Percentiles rank a stretch among this genome's conserved stretches.
Conservation (phyloP, 2,797 vertebrate species). For the Rhinophrynus dorsalis region DNA sequence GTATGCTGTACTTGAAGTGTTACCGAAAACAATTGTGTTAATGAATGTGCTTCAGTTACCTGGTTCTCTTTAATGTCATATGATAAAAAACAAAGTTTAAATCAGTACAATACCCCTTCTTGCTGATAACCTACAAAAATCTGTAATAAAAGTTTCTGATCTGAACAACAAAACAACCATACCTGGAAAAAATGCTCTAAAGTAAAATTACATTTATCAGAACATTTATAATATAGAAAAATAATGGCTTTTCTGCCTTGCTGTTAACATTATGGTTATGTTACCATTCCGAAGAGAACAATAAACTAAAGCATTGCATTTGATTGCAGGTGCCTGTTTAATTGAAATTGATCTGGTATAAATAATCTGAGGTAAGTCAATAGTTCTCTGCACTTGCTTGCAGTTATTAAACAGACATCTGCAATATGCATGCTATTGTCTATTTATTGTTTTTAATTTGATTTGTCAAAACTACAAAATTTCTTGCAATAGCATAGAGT, state of each 20-base stretch:
- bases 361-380: constrained; percentile 64
- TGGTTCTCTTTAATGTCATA: too few species aligned
- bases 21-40: too few species aligned
- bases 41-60: too few species aligned
- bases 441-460: constrained; percentile 56
- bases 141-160: too few species aligned
- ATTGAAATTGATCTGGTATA: constrained; percentile 67
- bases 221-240: constrained; percentile 51
- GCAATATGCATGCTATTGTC: constrained; percentile 58
- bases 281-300: constrained; percentile 56
- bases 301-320: constrained; percentile 52
- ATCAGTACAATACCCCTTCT: too few species aligned
- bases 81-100: too few species aligned
- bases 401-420: constrained; percentile 59
- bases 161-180: background rate
- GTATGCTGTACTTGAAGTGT: too few species aligned
- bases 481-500: constrained; percentile 59
- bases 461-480: constrained; percentile 57
- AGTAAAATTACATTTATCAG: constrained; percentile 34
- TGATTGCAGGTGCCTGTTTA: constrained; percentile 58
- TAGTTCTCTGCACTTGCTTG: constrained; percentile 53
- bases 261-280: constrained; percentile 47
- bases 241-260: constrained; percentile 45
- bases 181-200: constrained; percentile 12
- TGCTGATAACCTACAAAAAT: too few species aligned